phyloP scores from a whole-genome alignment of 2,888 invertebrate genomes.

The Toxonevra muliebris region DNA sequence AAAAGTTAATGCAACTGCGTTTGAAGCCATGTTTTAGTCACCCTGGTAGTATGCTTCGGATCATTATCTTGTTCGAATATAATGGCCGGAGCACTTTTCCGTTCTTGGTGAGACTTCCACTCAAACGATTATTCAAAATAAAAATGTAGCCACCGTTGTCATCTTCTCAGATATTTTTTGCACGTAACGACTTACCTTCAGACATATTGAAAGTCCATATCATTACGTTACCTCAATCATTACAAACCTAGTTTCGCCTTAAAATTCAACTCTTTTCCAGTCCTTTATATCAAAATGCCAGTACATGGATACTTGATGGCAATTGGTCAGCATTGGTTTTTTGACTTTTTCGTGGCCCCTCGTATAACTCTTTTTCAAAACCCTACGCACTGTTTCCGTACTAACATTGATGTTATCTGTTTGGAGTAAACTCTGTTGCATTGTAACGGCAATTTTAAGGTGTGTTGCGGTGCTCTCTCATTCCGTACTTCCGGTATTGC shows the following conservation, averaged over 20 bases:
- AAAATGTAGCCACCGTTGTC: neutral
- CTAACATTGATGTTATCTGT: neutral
- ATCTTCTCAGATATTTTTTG: constrained; percentile 1
- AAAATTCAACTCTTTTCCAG: neutral
- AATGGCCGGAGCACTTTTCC: constrained; percentile 7
- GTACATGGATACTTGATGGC: neutral
- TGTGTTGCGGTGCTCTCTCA: too few species aligned
- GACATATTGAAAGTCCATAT: neutral
- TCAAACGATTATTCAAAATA: neutral
- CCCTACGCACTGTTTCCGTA: neutral
- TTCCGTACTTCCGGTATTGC: too few species aligned
- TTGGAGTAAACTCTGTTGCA: neutral
- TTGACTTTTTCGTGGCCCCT: constrained; percentile 2
- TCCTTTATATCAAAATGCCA: neutral
- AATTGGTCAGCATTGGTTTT: constrained; percentile 7
- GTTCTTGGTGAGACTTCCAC: neutral
- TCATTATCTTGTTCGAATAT: constrained; percentile 8
- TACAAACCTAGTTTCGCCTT: neutral
- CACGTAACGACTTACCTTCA: constrained; percentile 2
- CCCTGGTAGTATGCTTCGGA: neutral
- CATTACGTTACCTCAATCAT: neutral
- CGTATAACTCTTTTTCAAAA: neutral
- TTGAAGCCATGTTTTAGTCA: neutral
- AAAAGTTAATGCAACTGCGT: neutral
- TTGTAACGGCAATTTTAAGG: neutral